Evolutionary conservation across 2,113 vertebrate genomes (phyloP).

Genomic region (Anhinga anhinga): DNA sequence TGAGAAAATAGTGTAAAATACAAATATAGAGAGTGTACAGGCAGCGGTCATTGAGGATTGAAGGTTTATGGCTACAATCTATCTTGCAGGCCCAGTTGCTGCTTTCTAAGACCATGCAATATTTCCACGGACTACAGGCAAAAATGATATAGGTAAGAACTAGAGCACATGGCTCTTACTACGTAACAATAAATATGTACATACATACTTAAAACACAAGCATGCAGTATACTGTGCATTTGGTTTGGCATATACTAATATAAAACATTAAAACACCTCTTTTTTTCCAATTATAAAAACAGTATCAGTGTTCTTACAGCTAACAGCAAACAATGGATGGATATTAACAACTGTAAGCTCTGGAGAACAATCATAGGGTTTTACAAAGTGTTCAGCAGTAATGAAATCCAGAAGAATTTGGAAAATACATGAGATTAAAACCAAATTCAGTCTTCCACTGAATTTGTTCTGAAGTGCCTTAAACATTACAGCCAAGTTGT

Average conservation of each 20-base stretch:
- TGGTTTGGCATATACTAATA: neutral
- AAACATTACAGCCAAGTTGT: neutral
- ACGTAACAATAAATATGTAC: neutral
- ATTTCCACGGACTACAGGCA: neutral
- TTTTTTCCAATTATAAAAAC: neutral
- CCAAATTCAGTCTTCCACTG: neutral
- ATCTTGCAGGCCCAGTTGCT: neutral
- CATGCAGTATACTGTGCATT: neutral
- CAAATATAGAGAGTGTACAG: fast-evolving
- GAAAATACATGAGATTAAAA: constrained; percentile 25
- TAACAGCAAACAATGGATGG: neutral
- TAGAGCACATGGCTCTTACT: neutral
- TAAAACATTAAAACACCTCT: neutral
- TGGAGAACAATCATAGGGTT: neutral
- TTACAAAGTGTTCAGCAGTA: constrained; percentile 3
- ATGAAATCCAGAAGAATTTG: neutral
- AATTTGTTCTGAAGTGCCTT: neutral
- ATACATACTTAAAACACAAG: neutral
- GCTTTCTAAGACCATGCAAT: neutral
- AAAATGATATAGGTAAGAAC: fast-evolving
- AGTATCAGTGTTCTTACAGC: neutral
- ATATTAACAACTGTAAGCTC: constrained; percentile 28
- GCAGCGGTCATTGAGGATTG: neutral
- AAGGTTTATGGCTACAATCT: neutral
- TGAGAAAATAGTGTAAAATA: neutral